phyloP scores from a whole-genome alignment of 1,140 invertebrate species.

The Batillaria attramentaria region DNA sequence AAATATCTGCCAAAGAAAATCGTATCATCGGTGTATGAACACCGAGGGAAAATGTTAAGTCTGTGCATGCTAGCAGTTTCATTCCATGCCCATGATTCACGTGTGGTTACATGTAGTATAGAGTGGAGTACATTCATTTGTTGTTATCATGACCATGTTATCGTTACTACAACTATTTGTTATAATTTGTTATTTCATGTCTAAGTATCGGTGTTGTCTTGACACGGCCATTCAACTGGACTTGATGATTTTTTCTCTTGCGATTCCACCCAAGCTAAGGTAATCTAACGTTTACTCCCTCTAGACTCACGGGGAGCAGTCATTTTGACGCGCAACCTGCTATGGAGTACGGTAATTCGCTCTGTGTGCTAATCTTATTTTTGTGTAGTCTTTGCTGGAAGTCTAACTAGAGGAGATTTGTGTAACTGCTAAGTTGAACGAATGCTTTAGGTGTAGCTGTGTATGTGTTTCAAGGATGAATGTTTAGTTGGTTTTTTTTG shows the following conservation, averaged over 20 bases:
- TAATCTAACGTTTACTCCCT: not conserved
- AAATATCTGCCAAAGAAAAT: no score
- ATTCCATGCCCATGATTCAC: no score
- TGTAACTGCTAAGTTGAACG: not conserved
- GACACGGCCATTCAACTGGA: not conserved
- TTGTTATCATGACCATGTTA: no score
- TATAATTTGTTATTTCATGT: no score
- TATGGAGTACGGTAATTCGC: conserved; percentile 2
- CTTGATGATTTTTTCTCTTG: not conserved
- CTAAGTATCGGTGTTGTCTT: not conserved
- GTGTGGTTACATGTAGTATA: no score
- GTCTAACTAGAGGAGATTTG: no score
- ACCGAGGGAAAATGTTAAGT: no score
- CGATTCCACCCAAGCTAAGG: not conserved
- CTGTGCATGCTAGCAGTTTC: no score
- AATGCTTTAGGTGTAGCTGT: not conserved
- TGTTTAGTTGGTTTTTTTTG: not conserved
- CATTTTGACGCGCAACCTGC: not conserved
- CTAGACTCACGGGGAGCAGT: conserved; percentile 1
- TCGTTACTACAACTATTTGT: no score
- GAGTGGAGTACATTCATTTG: no score
- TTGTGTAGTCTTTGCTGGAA: not conserved
- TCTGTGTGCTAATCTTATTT: not conserved
- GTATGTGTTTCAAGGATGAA: not conserved
- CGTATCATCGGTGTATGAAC: no score